Evolutionary conservation across 2,113 vertebrate genomes (phyloP).

Genomic region (Cochlearius cochlearius): DNA sequence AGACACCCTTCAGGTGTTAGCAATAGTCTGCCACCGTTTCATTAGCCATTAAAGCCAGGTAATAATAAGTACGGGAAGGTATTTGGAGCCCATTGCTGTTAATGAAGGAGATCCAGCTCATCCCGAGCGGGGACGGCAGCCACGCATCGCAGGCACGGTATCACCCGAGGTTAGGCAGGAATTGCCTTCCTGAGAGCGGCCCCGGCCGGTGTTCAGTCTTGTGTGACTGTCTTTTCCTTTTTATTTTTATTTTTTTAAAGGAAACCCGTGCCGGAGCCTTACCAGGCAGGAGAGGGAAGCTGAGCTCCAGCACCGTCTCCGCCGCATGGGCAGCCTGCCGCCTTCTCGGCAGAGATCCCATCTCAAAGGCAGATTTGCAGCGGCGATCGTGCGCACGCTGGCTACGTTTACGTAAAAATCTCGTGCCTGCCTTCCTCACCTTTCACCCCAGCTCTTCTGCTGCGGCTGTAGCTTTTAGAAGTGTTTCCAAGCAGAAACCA

Average conservation of each 20-base stretch:
- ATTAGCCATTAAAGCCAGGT: slow-evolving; percentile 72
- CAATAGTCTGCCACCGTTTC: slow-evolving; percentile 68
- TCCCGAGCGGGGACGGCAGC: slow-evolving; percentile 41
- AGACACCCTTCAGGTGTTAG: slow-evolving; percentile 76
- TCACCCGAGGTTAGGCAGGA: slow-evolving; percentile 58
- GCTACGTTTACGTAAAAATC: not conserved
- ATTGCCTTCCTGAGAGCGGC: slow-evolving; percentile 45
- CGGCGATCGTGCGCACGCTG: rapidly evolving
- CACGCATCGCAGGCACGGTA: slow-evolving; percentile 11
- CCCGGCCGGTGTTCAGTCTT: slow-evolving; percentile 26
- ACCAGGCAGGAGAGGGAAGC: not conserved
- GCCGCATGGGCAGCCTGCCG: rapidly evolving
- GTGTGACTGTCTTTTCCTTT: slow-evolving; percentile 28
- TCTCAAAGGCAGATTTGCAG: not conserved
- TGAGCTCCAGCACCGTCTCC: not conserved
- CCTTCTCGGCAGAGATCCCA: no score
- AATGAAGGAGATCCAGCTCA: slow-evolving; percentile 74
- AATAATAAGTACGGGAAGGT: slow-evolving; percentile 66
- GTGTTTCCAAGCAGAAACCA: not conserved
- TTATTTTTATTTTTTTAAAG: not conserved
- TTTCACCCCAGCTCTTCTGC: not conserved
- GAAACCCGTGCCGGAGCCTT: rapidly evolving
- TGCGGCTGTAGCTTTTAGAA: not conserved
- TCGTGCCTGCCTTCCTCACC: rapidly evolving
- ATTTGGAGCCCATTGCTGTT: slow-evolving; percentile 72